Percentiles rank a stretch among this genome's conserved stretches.
phyloP scores from a whole-genome alignment of 2,888 invertebrate species.

The Bugula neritina region DNA sequence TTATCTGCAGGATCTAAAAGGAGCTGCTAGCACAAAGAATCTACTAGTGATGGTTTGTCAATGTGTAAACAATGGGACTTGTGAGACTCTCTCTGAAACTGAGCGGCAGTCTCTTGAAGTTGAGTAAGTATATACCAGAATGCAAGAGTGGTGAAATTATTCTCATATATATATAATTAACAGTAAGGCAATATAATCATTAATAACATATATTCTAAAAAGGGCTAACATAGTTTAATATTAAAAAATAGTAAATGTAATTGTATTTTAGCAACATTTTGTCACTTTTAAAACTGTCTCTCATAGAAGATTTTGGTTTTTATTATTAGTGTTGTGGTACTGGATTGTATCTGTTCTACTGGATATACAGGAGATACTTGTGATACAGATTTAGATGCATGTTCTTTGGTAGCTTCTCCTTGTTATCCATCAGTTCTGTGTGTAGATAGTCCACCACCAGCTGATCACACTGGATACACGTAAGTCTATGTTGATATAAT shows the following conservation, averaged over 20 bases:
- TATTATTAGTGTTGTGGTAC: background rate
- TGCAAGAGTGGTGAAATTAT: too few relatives aligned
- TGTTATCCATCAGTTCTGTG: conserved; percentile 19
- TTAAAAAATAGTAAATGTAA: too few relatives aligned
- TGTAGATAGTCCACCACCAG: conserved; percentile 15
- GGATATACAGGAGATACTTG: conserved; percentile 8
- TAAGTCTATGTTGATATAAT: too few relatives aligned
- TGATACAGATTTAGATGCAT: conserved; percentile 25
- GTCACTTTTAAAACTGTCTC: too few relatives aligned
- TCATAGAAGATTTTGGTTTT: too few relatives aligned
- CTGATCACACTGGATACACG: conserved; percentile 11
- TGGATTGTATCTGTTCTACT: conserved; percentile 24
- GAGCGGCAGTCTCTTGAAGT: background rate
- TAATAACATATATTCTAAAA: too few relatives aligned
- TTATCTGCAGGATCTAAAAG: background rate
- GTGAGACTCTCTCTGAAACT: background rate
- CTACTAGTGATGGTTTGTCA: background rate
- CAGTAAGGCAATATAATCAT: too few relatives aligned
- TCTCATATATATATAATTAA: too few relatives aligned
- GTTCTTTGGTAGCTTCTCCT: conserved; percentile 11
- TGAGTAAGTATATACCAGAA: background rate
- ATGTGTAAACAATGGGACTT: conserved; percentile 14
- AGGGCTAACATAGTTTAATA: too few relatives aligned
- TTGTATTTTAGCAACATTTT: too few relatives aligned
- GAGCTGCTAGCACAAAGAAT: conserved; percentile 2